A percentile compares a stretch with the other conserved stretches of the same genome.
phyloP scores from a whole-genome alignment of 2,888 invertebrate species.

The Drosophila crucigera region DNA sequence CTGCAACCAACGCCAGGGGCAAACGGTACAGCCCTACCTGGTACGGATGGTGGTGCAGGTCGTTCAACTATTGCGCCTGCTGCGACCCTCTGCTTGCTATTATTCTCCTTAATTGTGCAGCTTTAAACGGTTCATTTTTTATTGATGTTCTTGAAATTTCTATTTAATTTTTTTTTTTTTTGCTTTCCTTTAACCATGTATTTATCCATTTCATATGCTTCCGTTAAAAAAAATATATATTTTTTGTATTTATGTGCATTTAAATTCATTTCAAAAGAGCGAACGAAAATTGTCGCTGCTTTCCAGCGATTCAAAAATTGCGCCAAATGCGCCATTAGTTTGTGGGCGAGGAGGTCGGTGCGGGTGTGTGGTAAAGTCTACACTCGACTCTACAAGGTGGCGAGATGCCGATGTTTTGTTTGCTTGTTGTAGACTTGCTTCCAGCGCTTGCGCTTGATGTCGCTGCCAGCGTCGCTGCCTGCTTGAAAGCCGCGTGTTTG shows the following conservation, averaged over 20 bases:
- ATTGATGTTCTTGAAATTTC: background rate
- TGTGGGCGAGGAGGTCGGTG: background rate
- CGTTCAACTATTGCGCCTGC: background rate
- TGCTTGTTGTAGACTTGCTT: constrained; percentile 65
- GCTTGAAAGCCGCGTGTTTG: constrained; percentile 54
- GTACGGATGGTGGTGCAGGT: background rate
- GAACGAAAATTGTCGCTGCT: background rate
- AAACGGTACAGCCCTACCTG: background rate
- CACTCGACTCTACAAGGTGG: constrained; percentile 4
- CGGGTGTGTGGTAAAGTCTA: background rate
- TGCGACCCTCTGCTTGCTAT: background rate
- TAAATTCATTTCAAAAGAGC: background rate
- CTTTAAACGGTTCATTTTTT: too few species aligned
- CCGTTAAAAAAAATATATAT: background rate
- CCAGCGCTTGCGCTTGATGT: constrained; percentile 63
- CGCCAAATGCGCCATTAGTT: constrained; percentile 20
- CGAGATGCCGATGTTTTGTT: constrained; percentile 10
- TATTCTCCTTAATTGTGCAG: background rate
- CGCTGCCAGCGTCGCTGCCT: constrained; percentile 46
- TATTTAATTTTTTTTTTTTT: background rate
- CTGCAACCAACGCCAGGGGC: constrained; percentile 42
- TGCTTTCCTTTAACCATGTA: background rate
- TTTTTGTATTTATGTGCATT: background rate
- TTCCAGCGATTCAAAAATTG: constrained; percentile 25
- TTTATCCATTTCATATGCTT: background rate